Evolutionary conservation across 1,140 invertebrate species (phyloP).

Genomic region (Aradophagus sp.): DNA sequence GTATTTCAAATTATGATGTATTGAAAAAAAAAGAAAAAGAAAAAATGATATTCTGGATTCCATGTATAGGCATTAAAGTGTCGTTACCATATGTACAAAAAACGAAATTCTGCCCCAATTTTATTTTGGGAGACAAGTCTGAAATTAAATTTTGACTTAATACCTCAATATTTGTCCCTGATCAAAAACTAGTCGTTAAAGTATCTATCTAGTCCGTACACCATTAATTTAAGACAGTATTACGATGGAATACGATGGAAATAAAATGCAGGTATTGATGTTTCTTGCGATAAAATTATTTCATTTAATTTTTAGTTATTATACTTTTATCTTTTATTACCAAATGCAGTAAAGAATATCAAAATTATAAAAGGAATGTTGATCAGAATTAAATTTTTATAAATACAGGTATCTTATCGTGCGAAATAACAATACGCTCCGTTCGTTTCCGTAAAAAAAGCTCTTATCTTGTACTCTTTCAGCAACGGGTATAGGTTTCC

Average conservation of each 20-base stretch:
- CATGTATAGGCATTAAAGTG: too few relatives aligned
- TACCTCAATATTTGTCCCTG: too few relatives aligned
- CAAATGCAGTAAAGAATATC: too few relatives aligned
- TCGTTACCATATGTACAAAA: too few relatives aligned
- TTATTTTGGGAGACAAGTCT: too few relatives aligned
- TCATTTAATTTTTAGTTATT: too few relatives aligned
- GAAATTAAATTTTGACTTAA: too few relatives aligned
- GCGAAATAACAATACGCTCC: slow-evolving; percentile 31
- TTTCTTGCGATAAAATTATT: too few relatives aligned
- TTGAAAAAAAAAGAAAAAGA: slow-evolving; percentile 1
- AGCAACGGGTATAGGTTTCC: slow-evolving; percentile 26
- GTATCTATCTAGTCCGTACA: slow-evolving; percentile 40
- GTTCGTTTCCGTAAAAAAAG: slow-evolving; percentile 26
- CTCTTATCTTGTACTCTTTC: slow-evolving; percentile 30
- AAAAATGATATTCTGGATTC: slow-evolving; percentile 62
- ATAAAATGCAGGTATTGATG: slow-evolving; percentile 30
- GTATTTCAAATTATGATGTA: too few relatives aligned
- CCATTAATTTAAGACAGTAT: slow-evolving; percentile 18
- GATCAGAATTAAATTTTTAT: slow-evolving; percentile 12
- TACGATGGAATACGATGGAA: slow-evolving; percentile 6
- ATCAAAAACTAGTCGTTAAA: slow-evolving; percentile 24
- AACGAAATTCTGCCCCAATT: too few relatives aligned
- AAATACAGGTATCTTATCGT: slow-evolving; percentile 30
- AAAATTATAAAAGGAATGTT: slow-evolving; percentile 5
- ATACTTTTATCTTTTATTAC: too few relatives aligned